Percentiles rank a stretch among this genome's conserved stretches.
Conservation (phyloP, 2,113 vertebrate genomes). For the Struthio camelus region DNA sequence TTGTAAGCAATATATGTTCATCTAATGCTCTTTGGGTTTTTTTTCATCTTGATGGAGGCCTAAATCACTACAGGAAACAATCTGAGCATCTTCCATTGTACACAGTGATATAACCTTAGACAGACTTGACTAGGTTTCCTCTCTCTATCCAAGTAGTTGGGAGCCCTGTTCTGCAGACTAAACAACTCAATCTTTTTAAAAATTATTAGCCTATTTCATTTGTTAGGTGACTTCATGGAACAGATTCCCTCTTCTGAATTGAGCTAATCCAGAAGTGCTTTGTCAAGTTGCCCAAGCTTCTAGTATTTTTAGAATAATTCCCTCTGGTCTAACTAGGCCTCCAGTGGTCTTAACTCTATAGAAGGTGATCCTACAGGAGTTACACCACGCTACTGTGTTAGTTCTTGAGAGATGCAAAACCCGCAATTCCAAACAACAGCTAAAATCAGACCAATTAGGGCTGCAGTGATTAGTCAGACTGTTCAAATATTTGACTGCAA, state of each 20-base stretch:
- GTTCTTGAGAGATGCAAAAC: not conserved
- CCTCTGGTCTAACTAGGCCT: not conserved
- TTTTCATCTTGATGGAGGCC: not conserved
- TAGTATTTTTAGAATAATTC: not conserved
- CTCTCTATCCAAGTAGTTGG: not conserved
- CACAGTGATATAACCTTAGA: not conserved
- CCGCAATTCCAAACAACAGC: not conserved
- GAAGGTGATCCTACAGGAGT: not conserved
- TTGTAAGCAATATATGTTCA: not conserved
- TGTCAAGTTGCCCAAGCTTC: not conserved
- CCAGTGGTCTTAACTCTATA: not conserved
- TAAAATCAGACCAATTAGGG: not conserved
- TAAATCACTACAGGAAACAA: not conserved
- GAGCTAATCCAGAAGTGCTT: not conserved
- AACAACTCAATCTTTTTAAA: not conserved
- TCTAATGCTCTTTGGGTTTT: not conserved
- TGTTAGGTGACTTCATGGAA: not conserved
- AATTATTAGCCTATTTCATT: not conserved
- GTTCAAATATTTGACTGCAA: constrained; percentile 8
- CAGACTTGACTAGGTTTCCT: not conserved
- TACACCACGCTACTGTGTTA: not conserved
- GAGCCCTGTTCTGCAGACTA: not conserved
- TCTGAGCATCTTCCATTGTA: not conserved
- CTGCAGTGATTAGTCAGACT: not conserved
- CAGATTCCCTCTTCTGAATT: not conserved